phyloP scores from a whole-genome alignment of 1,140 invertebrate species.

The Eupristina koningsbergeri region DNA sequence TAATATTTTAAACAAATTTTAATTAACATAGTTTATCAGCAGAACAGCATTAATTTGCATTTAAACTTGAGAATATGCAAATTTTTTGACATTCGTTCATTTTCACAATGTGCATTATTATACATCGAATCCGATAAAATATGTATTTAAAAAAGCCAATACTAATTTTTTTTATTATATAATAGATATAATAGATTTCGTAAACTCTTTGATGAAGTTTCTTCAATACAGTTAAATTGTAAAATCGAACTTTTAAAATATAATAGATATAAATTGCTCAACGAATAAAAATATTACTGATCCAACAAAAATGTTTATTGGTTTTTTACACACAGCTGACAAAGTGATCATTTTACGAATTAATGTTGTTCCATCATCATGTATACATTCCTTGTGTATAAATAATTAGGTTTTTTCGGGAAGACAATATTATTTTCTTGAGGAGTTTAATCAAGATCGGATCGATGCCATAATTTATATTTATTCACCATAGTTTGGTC shows the following conservation, averaged over 20 bases:
- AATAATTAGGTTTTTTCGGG: conserved; percentile 47
- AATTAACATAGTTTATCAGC: no score
- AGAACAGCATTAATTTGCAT: no score
- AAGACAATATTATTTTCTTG: neutral
- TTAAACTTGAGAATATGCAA: no score
- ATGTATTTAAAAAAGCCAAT: no score
- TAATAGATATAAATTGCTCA: neutral
- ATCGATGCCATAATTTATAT: conserved; percentile 66
- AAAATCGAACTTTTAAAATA: neutral
- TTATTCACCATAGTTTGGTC: conserved; percentile 58
- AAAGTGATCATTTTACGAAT: conserved; percentile 49
- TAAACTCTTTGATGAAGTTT: no score
- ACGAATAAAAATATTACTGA: conserved; percentile 37
- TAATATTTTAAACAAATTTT: no score
- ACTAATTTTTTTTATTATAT: no score
- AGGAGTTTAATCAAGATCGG: conserved; percentile 52
- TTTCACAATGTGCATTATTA: no score
- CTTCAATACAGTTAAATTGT: neutral
- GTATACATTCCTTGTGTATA: conserved; percentile 23
- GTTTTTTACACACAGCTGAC: no score
- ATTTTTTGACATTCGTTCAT: no score
- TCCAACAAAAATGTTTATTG: neutral
- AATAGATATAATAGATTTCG: no score
- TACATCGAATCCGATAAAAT: no score
- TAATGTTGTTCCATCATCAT: conserved; percentile 40